These are phyloP conservation scores for Enteromius anoplus DNA, from an alignment of 2,797 vertebrate species.

Conservation along the genomic window DNA sequence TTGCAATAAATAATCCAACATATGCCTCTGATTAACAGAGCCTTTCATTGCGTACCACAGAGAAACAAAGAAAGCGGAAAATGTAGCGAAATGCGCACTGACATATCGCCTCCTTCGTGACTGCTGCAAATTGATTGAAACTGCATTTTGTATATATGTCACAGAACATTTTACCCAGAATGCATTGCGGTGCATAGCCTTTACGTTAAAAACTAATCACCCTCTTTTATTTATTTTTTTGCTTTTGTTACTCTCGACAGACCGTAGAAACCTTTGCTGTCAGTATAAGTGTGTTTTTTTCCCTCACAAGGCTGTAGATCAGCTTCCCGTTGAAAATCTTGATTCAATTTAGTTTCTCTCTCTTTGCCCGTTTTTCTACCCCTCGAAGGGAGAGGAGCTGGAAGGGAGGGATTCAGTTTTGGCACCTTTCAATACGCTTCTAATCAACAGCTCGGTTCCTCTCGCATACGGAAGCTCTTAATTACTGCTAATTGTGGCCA, in stretches of 20 bases:
- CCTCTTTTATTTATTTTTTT: not conserved
- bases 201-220: slow-evolving; percentile 20
- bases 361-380: not conserved
- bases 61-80: slow-evolving; percentile 49
- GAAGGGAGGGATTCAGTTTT: slow-evolving; percentile 43
- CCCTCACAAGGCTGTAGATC: not conserved
- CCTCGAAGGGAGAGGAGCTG: slow-evolving; percentile 23
- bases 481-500: slow-evolving; percentile 88
- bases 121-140: slow-evolving; percentile 48
- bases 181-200: slow-evolving; percentile 15
- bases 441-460: slow-evolving; percentile 59
- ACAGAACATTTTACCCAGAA: slow-evolving; percentile 26
- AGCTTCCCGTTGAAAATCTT: slow-evolving; percentile 25
- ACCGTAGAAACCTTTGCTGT: slow-evolving; percentile 26
- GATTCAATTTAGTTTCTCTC: slow-evolving; percentile 23
- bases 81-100: slow-evolving; percentile 52
- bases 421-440: slow-evolving; percentile 57
- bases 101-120: slow-evolving; percentile 47
- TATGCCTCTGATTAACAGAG: slow-evolving; percentile 60
- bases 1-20: slow-evolving; percentile 62
- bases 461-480: slow-evolving; percentile 76
- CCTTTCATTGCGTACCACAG: slow-evolving; percentile 56
- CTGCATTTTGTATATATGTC: slow-evolving; percentile 46
- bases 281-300: not conserved
- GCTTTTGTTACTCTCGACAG: not conserved